Base-by-base conservation (phyloP, 2,113 vertebrate genomes). In the Calyptomena viridis region DNA sequence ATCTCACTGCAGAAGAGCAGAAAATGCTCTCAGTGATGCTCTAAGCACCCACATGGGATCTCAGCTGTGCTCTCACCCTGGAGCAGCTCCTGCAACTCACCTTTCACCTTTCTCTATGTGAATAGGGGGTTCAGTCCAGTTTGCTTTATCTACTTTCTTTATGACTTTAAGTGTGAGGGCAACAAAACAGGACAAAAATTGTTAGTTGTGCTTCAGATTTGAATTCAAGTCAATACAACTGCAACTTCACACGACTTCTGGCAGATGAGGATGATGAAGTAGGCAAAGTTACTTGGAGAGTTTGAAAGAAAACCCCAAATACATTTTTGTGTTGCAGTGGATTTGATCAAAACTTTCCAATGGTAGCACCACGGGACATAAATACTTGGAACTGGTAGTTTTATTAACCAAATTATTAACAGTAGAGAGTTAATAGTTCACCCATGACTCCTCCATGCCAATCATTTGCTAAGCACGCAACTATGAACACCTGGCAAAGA, bases 21-120 rank as follows among this genome's bases (percentile, higher is more conserved):
- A 59, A 59, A 31, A 64, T 6, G 4, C 9, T 42, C 33, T n/a
- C 2, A 0, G 30, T 58, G 39, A 42, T 37, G 27, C 50, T 79
- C 9, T 47, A 68, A 77, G 35, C 35, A 37, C 18, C 4, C 20
- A 7, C 22, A 2, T 0, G 0, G 11, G 13, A 47, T 18, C 37
- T 11, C 55, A 44, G 14, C 31, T 18, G 21, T 78, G 15, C 24
- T 83, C 8, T 40, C 55, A 66, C 27, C 16, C 55, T 74, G 1
- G 0, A 71, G 47, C 69, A 56, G 46, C 33, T 76, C 37, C 63
- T 37, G 47, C 1, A 1, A 42, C 18, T 8, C 10, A 37, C 12
- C 14, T 67, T 69, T 62, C 14, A 52, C 15, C 6, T 66, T 53
- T 56, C 28, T 68, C 33, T 15, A 12, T 35, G 14, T 11, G 6